These are phyloP conservation scores for Ephydatia muelleri DNA, from an alignment of 37 sponge, comb jelly and placozoan genomes.

Conservation along the genomic window DNA sequence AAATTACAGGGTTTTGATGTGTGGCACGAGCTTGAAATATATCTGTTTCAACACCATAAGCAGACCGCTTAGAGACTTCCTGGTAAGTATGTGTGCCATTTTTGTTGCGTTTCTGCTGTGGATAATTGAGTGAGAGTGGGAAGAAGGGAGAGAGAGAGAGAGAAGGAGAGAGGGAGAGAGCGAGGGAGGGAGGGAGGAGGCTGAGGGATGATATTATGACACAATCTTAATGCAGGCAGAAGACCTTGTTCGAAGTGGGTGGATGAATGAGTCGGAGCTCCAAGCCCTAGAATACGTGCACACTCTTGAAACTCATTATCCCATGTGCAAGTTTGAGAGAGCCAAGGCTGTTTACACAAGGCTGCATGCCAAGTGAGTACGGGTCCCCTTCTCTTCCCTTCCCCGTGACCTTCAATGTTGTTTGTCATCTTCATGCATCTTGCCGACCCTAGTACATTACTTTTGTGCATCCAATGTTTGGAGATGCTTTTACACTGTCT, in stretches of 20 bases:
- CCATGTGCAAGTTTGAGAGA: slow-evolving; percentile 48
- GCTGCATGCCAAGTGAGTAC: slow-evolving; percentile 5
- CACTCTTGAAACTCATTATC: slow-evolving; percentile 60
- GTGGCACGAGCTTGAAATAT: slow-evolving; percentile 29
- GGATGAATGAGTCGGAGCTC: slow-evolving; percentile 44
- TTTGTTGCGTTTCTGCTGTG: not conserved
- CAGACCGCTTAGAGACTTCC: slow-evolving; percentile 56
- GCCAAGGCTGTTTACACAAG: slow-evolving; percentile 32
- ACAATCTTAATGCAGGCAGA: slow-evolving; percentile 29
- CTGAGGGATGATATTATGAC: no score
- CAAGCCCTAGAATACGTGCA: slow-evolving; percentile 66
- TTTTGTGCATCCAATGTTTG: no score
- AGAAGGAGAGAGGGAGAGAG: not conserved
- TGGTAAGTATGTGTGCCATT: slow-evolving; percentile 50
- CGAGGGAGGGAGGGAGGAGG: no score
- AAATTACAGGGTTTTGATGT: slow-evolving; percentile 59
- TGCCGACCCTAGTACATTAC: no score
- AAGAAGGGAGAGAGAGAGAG: not conserved
- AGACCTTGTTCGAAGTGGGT: slow-evolving; percentile 21
- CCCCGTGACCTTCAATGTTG: no score
- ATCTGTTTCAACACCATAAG: slow-evolving; percentile 77
- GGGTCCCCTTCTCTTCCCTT: no score
- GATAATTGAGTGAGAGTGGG: no score
- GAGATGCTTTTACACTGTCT: no score
- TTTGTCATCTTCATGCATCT: no score